These are phyloP conservation scores for Pelvicachromis taeniatus DNA, from an alignment of 2,113 vertebrate genomes.

Conservation along the genomic window DNA sequence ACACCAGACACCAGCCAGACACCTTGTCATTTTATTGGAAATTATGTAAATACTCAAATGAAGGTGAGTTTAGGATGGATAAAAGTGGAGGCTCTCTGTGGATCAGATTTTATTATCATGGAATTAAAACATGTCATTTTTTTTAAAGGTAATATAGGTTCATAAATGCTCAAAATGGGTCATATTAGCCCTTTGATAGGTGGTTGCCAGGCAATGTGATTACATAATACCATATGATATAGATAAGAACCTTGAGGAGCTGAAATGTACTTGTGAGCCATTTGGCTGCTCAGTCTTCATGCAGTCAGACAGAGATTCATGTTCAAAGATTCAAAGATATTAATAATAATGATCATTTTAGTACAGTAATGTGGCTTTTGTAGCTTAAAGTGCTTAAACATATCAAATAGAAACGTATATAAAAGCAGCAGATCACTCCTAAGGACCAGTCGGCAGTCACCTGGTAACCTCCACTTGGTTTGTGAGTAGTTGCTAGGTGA, in stretches of 20 bases:
- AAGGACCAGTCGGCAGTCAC: not conserved
- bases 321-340: too few species aligned
- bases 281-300: not conserved
- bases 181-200: not conserved
- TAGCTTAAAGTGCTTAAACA: accelerated
- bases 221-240: not conserved
- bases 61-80: not conserved
- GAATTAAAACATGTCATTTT: not conserved
- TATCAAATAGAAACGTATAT: accelerated
- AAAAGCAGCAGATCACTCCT: not conserved
- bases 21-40: accelerated
- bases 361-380: accelerated
- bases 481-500: not conserved
- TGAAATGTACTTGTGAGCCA: not conserved
- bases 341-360: not conserved
- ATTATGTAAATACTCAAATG: not conserved
- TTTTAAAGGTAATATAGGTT: not conserved
- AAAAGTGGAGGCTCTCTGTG: accelerated
- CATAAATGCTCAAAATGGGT: not conserved
- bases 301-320: not conserved
- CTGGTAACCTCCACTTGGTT: not conserved
- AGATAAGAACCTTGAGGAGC: not conserved
- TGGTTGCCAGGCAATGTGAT: accelerated
- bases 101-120: not conserved
- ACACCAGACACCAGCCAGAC: too few species aligned